Evolutionary conservation across 2,888 invertebrate genomes (phyloP).

Genomic region (Cecidostiba fungosa): DNA sequence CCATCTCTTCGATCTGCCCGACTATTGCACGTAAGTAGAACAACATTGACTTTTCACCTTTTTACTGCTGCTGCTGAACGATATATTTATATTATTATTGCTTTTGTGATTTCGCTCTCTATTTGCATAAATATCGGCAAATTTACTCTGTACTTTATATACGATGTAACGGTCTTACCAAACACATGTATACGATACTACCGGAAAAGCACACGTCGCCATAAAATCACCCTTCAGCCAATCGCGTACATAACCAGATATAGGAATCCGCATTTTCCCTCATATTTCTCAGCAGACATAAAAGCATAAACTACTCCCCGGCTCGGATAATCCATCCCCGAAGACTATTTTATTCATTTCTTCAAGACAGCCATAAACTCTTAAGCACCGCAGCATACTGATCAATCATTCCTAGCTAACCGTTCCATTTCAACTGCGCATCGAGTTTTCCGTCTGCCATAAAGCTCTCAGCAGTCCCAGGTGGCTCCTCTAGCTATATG

Average conservation of each 20-base stretch:
- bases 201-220: neutral
- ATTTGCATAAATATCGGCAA: neutral
- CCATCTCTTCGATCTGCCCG: conserved; percentile 47
- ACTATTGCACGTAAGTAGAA: conserved; percentile 66
- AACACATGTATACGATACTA: neutral
- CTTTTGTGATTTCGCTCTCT: neutral
- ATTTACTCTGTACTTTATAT: neutral
- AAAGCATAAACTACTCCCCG: neutral
- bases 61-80: neutral
- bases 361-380: conserved; percentile 3
- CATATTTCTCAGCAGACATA: neutral
- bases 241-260: neutral
- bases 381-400: neutral
- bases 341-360: conserved; percentile 19
- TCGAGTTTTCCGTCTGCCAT: neutral
- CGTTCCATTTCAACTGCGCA: conserved; percentile 22
- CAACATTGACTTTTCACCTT: conserved; percentile 43
- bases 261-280: neutral
- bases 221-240: neutral
- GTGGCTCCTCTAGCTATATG: neutral
- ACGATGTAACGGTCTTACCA: neutral
- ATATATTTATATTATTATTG: neutral
- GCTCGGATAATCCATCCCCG: neutral
- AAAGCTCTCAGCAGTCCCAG: conserved; percentile 40
- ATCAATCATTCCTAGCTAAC: conserved; percentile 24